Conservation (phyloP, 2,113 vertebrate species). For the Nansenia antarctica region DNA sequence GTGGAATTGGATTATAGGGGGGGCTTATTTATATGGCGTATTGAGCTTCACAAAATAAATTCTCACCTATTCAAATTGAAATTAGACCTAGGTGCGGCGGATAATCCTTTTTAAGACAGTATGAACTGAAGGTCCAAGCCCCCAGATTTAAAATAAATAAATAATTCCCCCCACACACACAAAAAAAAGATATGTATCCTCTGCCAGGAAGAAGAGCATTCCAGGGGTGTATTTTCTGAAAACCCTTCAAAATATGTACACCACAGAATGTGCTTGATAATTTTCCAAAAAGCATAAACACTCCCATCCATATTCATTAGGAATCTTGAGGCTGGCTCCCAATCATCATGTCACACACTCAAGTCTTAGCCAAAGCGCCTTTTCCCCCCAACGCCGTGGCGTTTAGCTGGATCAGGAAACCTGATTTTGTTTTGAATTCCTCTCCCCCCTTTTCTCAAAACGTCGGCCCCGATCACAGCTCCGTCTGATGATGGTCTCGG, state of each 20-base stretch:
- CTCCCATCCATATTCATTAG: constrained; percentile 78
- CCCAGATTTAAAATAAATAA: constrained; percentile 71
- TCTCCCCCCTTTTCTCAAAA: constrained; percentile 66
- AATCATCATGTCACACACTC: constrained; percentile 76
- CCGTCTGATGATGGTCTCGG: constrained; percentile 63
- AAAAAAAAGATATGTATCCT: constrained; percentile 63
- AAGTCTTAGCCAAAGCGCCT: constrained; percentile 73
- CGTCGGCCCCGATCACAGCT: constrained; percentile 67
- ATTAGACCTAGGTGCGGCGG: constrained; percentile 79
- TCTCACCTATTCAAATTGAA: constrained; percentile 84
- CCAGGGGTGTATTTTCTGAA: constrained; percentile 42
- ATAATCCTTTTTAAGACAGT: constrained; percentile 81
- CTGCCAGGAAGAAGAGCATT: constrained; percentile 62
- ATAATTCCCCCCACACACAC: constrained; percentile 46
- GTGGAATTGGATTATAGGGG: constrained; percentile 80
- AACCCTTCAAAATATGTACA: constrained; percentile 61
- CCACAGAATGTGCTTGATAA: constrained; percentile 65
- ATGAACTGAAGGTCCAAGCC: constrained; percentile 74
- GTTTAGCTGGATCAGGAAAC: constrained; percentile 73
- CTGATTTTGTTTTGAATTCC: constrained; percentile 76
- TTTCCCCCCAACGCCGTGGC: constrained; percentile 66
- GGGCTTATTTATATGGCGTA: constrained; percentile 78
- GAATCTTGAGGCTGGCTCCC: constrained; percentile 69
- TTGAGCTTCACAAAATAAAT: constrained; percentile 80
- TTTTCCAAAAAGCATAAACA: constrained; percentile 71